Evolutionary conservation across 2,113 vertebrate genomes (phyloP), one percentile per base, ranked within the genome.

Genomic region (Nerophis lumbriciformis): DNA sequence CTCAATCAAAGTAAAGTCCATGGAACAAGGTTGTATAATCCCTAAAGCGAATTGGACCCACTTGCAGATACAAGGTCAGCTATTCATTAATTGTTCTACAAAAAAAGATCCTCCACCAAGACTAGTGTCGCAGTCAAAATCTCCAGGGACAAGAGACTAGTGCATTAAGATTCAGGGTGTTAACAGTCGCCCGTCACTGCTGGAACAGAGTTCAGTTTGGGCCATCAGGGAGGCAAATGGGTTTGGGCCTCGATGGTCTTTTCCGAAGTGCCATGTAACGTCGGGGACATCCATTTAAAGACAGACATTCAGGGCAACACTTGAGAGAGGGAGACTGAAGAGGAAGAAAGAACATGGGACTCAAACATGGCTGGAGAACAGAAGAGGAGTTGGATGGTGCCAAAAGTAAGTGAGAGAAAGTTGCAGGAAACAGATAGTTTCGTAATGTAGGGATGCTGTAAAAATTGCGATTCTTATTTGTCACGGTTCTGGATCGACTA

Each of bases 271-370:
- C 38, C 39, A 12, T 36, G 48, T 48, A 47, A 73, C 72, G 37
- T 9, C 4, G 3, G 73, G 78, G 79, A 70, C 62, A 44, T 81
- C 81, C 80, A 72, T 83, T 86, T 83, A 81, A 77, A 51, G 81
- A 80, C 81, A 85, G 68, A 50, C 76, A 83, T 80, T 78, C 55
- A 81, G 79, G 76, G 72, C 77, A 79, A 72, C 36, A 12, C 83
- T 72, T 59, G 61, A 39, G 77, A 78, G 76, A 70, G 56, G 47
- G 39, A 72, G 54, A 39, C 6, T 16, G 35, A 63, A n/a, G 47
- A 65, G 48, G 49, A 50, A 45, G 39, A 10, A 45, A 12, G 11
- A 61, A 61, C 51, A 16, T 3, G 47, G 37, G 42, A n/a, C 45
- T 45, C 3, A 21, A 36, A 35, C 14, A 56, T 48, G 42, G 53